A percentile compares a stretch with the other conserved stretches of the same genome.
These are phyloP conservation scores for Salvelinus alpinus DNA, from an alignment of 2,113 vertebrate species.

Conservation along the genomic window DNA sequence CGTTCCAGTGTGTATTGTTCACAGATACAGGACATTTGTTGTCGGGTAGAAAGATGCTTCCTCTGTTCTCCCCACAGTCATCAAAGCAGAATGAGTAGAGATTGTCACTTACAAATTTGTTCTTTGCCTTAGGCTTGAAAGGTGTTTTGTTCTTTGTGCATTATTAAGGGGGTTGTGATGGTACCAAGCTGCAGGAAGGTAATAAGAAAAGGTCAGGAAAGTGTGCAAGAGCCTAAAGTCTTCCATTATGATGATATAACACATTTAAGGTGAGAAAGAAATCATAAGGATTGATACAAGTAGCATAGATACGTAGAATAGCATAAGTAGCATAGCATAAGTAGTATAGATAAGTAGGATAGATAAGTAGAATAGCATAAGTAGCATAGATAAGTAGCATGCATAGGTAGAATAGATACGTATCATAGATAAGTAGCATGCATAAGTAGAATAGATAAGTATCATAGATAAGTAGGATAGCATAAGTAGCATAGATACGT, in stretches of 20 bases:
- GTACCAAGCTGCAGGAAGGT: slow-evolving; percentile 9
- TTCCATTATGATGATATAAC: not conserved
- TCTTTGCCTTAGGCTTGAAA: slow-evolving; percentile 10
- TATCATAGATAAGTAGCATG: too few relatives aligned
- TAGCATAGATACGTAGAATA: too few relatives aligned
- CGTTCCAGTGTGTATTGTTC: not conserved
- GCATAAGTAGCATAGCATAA: too few relatives aligned
- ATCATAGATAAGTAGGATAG: too few relatives aligned
- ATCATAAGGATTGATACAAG: not conserved
- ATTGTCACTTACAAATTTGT: slow-evolving; percentile 22
- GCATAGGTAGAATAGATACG: too few relatives aligned
- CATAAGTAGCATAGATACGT: too few relatives aligned
- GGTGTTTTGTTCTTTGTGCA: slow-evolving; percentile 11
- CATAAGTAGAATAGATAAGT: too few relatives aligned
- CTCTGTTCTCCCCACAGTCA: not conserved
- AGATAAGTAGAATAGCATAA: too few relatives aligned
- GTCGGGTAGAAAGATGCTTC: not conserved
- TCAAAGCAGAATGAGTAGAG: slow-evolving; percentile 25
- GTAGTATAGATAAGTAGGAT: too few relatives aligned
- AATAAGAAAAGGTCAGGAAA: slow-evolving; percentile 20
- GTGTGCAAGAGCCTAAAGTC: not conserved
- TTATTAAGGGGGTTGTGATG: slow-evolving; percentile 4
- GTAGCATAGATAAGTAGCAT: too few relatives aligned
- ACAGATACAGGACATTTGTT: slow-evolving; percentile 2
- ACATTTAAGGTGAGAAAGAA: not conserved